Percentiles rank a stretch among this genome's conserved stretches.
phyloP scores from a whole-genome alignment of 2,888 invertebrate species.

The Kryphioiulus occultus region DNA sequence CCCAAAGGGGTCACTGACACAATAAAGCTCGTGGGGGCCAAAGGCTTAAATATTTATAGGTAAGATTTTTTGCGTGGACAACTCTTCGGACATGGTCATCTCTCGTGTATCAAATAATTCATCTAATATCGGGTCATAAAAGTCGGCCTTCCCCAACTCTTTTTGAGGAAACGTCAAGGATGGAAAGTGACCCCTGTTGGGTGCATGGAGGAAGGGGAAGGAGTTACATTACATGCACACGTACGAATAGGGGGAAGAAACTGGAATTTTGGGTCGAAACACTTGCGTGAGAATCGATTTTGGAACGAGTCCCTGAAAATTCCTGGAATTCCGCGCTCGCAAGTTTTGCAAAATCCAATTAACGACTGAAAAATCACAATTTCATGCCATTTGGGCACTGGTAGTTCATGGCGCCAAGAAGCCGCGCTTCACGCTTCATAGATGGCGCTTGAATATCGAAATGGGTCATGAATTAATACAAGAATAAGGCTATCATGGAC shows the following conservation, averaged over 20 bases:
- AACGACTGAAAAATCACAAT: neutral
- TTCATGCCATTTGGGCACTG: too few relatives aligned
- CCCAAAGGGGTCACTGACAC: neutral
- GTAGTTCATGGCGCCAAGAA: too few relatives aligned
- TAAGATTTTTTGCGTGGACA: neutral
- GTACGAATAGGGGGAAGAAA: neutral
- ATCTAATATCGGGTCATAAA: slow-evolving; percentile 28
- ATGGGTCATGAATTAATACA: too few relatives aligned
- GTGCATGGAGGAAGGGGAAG: neutral
- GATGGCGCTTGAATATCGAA: too few relatives aligned
- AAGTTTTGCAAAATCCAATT: neutral
- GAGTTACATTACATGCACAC: too few relatives aligned
- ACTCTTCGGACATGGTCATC: slow-evolving; percentile 26
- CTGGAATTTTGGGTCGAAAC: slow-evolving; percentile 22
- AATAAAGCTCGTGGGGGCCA: slow-evolving; percentile 11
- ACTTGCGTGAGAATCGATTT: neutral
- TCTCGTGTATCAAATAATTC: slow-evolving; percentile 6
- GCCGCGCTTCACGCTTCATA: too few relatives aligned
- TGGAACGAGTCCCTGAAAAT: neutral
- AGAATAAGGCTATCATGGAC: too few relatives aligned
- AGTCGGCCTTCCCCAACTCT: slow-evolving; percentile 11
- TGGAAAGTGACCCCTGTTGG: slow-evolving; percentile 20
- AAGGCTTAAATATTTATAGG: slow-evolving; percentile 31
- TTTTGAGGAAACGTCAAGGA: slow-evolving; percentile 20
- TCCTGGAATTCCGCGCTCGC: neutral